Base-by-base conservation (phyloP, 2,888 invertebrate genomes). In the Coelinius sp. region DNA sequence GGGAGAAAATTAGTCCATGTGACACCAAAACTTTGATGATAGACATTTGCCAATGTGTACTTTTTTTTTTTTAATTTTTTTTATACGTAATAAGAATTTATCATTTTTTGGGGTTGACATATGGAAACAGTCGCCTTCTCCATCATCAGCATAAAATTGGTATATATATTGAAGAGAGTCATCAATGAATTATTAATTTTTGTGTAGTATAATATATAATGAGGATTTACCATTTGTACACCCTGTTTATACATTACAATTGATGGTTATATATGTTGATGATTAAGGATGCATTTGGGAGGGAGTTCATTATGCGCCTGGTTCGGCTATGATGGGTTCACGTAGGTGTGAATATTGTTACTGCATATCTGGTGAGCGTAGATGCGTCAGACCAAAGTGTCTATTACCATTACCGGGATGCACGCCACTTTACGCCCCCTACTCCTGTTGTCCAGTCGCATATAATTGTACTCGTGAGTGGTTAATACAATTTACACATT, bases 271-370 rank as follows among this genome's bases (percentile, higher is more conserved):
- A 38, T 62, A 64, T 68, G 64, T 38, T 0, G 81, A 86, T 78
- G 84, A 88, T 84, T 84, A 89, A 92, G 94, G 93, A 79, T 94
- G 94, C 86, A 89, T 93, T 82, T 90, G 91, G 78, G 93, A 93
- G 78, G 94, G 94, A 35, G 92, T 92, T 25, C 89, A 93, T 79
- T 95, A 93, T 88, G 93, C 92, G 17, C 93, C 94, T 62, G 95
- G 95, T 1, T 96, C 96, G 4, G 96, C 96, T 6, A 94, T 96
- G 94, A 91, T 92, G 77, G 92, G 94, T 3, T 91, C 92, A 17
- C 91, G 92, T 73, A 90, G 93, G n/a, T 96, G 96, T 88, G 94
- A 95, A 87, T 94, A 94, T 87, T 96, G 96, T 88, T 96, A 94
- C 89, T 96, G 96, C 85, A 92, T 94, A 79, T 84, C 83, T 76